Conservation (phyloP, 2,888 invertebrate genomes). For the Amblyjoppa proteus region DNA sequence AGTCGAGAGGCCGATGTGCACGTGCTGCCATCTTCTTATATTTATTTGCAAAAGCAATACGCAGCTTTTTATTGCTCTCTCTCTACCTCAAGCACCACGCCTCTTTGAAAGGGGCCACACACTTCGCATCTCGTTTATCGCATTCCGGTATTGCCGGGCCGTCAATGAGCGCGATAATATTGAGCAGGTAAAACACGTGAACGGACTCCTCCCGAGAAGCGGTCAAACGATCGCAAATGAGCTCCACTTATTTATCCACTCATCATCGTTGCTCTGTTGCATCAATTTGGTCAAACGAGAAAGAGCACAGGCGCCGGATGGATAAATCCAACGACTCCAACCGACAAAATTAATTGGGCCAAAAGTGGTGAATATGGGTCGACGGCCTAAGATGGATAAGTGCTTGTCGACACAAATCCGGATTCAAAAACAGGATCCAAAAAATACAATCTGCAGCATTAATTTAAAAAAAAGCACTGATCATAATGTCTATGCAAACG, state of each 20-base stretch:
- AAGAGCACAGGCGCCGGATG: neutral
- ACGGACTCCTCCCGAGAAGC: constrained; percentile 12
- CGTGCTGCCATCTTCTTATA: neutral
- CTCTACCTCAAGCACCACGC: neutral
- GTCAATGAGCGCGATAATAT: constrained; percentile 14
- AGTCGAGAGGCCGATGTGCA: neutral
- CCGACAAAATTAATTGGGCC: no score
- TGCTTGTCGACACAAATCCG: no score
- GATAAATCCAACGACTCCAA: no score
- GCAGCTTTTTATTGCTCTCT: neutral
- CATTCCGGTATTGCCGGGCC: constrained; percentile 16
- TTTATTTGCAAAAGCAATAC: neutral
- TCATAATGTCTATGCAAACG: neutral
- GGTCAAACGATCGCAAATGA: constrained; percentile 43
- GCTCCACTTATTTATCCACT: constrained; percentile 27
- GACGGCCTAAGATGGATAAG: no score
- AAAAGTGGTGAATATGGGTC: no score
- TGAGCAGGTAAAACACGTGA: constrained; percentile 17
- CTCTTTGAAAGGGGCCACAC: constrained; percentile 22
- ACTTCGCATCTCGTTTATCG: constrained; percentile 23
- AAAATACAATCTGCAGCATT: neutral
- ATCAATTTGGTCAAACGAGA: neutral
- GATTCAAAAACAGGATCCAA: no score
- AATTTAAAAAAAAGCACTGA: neutral
- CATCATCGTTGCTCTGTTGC: constrained; percentile 12